Evolutionary conservation across 2,797 vertebrate genomes (phyloP), one percentile per base, ranked within the genome.

Genomic region (Sparus aurata): DNA sequence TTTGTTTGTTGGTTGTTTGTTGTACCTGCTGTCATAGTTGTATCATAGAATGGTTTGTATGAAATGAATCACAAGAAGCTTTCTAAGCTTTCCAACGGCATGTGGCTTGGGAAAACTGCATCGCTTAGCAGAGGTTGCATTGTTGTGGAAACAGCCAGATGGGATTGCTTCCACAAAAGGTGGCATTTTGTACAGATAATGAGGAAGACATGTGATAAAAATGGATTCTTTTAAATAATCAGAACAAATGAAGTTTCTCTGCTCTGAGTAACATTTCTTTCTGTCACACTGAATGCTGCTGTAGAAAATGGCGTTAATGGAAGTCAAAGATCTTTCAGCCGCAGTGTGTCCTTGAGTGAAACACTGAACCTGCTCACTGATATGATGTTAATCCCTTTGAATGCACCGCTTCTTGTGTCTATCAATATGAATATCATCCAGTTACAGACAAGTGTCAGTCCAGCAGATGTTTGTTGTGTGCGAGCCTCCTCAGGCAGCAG

Each of bases 291-390:
- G 68, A 52, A 17, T 9, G 5, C 52, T n/a, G 30, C 25, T 47
- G 25, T 11, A 12, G 30, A 68, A 59, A 63, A n/a, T 43, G 10
- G 22, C 50, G 0, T 71, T 10, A 69, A 61, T 62, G 15, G 12
- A 62, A 63, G 57, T 59, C 4, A 73, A 38, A 66, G 13, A 50
- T 25, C 58, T 63, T 46, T 69, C 46, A 60, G 22, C 52, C 12
- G 23, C 49, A 47, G 54, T 16, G 15, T 54, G 65, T 77, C 52
- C 63, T 77, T 76, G 41, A 69, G 50, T 17, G 17, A 80, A 59
- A 75, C 30, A 63, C 16, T 9, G 22, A 80, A 55, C 20, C n/a
- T 58, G 38, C 34, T 65, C 16, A 53, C 55, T 62, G 38, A 73
- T n/a, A 52, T 67, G 23, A 81, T 45, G 54, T 53, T 38, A 27